These are phyloP conservation scores for Zele albiditarsus DNA, from an alignment of 2,888 invertebrate genomes.

Conservation along the genomic window DNA sequence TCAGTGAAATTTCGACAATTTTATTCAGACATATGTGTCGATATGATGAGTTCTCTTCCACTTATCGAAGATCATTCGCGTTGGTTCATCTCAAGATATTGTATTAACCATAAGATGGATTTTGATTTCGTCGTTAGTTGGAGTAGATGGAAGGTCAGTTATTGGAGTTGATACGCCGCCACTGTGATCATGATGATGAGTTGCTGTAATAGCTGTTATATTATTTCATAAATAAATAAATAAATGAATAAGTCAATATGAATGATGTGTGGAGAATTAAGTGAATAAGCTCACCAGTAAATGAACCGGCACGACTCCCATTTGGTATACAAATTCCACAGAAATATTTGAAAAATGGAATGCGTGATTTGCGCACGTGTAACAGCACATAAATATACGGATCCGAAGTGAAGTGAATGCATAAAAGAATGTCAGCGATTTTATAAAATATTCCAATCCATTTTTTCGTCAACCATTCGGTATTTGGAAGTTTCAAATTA, in stretches of 20 bases:
- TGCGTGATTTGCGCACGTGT: constrained; percentile 72
- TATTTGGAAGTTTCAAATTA: constrained; percentile 55
- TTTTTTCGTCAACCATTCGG: constrained; percentile 52
- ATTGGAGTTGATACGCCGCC: constrained; percentile 70
- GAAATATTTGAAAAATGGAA: constrained; percentile 66
- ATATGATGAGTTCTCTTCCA: constrained; percentile 32
- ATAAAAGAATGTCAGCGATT: constrained; percentile 83
- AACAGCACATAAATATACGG: constrained; percentile 88
- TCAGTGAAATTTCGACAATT: neutral
- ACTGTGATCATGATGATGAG: constrained; percentile 64
- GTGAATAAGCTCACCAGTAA: constrained; percentile 57
- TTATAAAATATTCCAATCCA: constrained; percentile 73
- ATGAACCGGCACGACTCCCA: constrained; percentile 65
- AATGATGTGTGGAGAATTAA: neutral
- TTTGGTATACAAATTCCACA: constrained; percentile 67
- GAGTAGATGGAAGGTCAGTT: constrained; percentile 69
- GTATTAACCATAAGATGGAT: constrained; percentile 40
- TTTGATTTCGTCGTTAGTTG: constrained; percentile 64
- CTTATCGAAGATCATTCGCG: constrained; percentile 48
- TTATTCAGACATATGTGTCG: neutral
- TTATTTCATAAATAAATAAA: constrained; percentile 21
- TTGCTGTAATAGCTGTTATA: constrained; percentile 59
- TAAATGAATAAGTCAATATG: constrained; percentile 8
- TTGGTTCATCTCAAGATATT: constrained; percentile 28
- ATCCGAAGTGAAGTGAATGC: constrained; percentile 87